Evolutionary conservation across 2,888 invertebrate genomes (phyloP).

Genomic region (Andrena marginata): DNA sequence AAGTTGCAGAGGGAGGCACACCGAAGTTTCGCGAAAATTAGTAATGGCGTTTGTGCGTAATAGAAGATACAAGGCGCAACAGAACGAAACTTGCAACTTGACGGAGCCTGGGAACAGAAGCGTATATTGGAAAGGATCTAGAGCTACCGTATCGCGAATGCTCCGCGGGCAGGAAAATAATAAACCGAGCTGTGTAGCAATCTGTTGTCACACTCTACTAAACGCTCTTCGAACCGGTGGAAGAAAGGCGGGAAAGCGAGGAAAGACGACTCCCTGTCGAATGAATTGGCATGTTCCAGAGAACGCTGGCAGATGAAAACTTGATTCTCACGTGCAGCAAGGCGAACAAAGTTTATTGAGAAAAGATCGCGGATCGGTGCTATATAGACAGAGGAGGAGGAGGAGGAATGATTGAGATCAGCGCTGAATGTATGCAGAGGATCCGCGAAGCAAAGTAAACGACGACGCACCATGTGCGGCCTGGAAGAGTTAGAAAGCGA

Average conservation of each 20-base stretch:
- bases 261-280: not conserved
- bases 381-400: too few species aligned
- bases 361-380: too few species aligned
- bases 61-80: not conserved
- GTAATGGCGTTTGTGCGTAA: not conserved
- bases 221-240: not conserved
- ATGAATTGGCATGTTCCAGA: not conserved
- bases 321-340: too few species aligned
- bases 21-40: not conserved
- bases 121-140: not conserved
- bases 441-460: conserved; percentile 5
- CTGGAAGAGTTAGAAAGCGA: conserved; percentile 6
- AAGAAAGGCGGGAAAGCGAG: not conserved
- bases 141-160: not conserved
- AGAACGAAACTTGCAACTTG: not conserved
- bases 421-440: not conserved
- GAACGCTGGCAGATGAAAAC: too few species aligned
- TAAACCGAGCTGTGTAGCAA: not conserved
- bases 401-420: not conserved
- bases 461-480: not conserved
- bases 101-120: not conserved
- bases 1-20: not conserved
- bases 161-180: not conserved
- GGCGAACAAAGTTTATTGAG: too few species aligned
- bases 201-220: not conserved